Base-by-base conservation (phyloP, 35 echinoderm and acorn worm species). In the Chiridota heheva region DNA sequence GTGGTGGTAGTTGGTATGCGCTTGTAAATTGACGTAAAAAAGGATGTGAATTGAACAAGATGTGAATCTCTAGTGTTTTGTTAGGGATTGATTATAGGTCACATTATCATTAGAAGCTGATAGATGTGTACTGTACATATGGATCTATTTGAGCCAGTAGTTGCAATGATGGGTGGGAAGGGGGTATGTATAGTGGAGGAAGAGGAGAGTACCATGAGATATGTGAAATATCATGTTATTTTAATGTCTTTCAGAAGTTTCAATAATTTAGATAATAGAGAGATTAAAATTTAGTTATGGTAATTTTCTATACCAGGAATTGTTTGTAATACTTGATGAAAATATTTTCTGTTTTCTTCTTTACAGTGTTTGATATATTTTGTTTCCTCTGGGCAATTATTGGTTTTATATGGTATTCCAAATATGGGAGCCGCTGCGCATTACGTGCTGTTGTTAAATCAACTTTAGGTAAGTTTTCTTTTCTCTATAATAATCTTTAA, bases 391-490 rank as follows among this genome's bases (percentile, higher is more conserved):
- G 88, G 88, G 38, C 60, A 12, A 84, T 84, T 42, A 60, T 90
- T 20, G 81, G 88, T 66, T 78, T 90, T 58, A 34, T 58, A 8
- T 90, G 88, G 88, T 62, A 77, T 1, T 31, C 30, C 26, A 34
- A 45, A 45, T 90, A 59, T 43, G 78, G 73, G 49, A 17, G 46
- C 58, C 24, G 45, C 2, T 88, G 85, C 27, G 36, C 42, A 49
- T 24, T 65, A 15, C 32, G 63, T 72, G 7, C 42, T 24, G 81
- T 88, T 27, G 70, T 80, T 53, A 65, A 68, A 44, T 80, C 85
- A 55, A 66, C 81, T 68, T 69, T 88, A 80, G 85, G 85, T 88
- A 71, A 88, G 85, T 71, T 25, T 24, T n/a, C n/a, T n/a, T n/a
- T n/a, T n/a, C n/a, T n/a, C n/a, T n/a, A n/a, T n/a, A n/a, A n/a